These are phyloP conservation scores for Sitophilus oryzae DNA, from an alignment of 1,140 invertebrate genomes.

Conservation along the genomic window DNA sequence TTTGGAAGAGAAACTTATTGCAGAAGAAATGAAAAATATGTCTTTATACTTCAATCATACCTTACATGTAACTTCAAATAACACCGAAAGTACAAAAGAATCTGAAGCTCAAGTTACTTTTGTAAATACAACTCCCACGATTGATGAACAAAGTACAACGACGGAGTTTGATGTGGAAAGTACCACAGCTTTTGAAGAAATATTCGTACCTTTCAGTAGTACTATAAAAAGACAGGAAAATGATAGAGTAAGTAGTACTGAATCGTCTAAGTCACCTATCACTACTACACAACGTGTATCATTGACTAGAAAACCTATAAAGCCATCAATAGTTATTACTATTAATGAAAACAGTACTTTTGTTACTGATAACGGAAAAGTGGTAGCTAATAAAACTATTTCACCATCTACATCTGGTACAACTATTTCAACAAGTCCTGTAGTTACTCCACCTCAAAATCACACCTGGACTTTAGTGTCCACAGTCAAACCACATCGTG, in stretches of 20 bases:
- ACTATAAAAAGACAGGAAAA: background rate
- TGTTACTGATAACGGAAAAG: constrained; percentile 13
- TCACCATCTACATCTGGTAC: background rate
- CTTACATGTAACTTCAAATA: background rate
- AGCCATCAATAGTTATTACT: constrained; percentile 24
- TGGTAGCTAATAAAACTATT: constrained; percentile 14
- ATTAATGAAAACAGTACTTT: constrained; percentile 23
- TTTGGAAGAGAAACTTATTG: constrained; percentile 24
- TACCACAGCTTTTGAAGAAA: no score
- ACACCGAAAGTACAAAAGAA: background rate
- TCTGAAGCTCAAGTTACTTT: constrained; percentile 3
- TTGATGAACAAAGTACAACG: background rate
- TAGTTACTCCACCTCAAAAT: constrained; percentile 11
- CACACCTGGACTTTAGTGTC: constrained; percentile 39
- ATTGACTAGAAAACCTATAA: background rate
- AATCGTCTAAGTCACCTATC: no score
- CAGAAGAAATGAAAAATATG: constrained; percentile 22
- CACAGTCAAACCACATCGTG: constrained; percentile 36
- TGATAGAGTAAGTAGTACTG: no score
- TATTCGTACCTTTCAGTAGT: no score
- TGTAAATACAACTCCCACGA: no score
- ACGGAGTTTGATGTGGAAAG: background rate
- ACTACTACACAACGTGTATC: background rate
- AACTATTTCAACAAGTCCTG: background rate
- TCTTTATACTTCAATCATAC: background rate